phyloP scores from a whole-genome alignment of 2,797 vertebrate species.

The Siniperca obscura region DNA sequence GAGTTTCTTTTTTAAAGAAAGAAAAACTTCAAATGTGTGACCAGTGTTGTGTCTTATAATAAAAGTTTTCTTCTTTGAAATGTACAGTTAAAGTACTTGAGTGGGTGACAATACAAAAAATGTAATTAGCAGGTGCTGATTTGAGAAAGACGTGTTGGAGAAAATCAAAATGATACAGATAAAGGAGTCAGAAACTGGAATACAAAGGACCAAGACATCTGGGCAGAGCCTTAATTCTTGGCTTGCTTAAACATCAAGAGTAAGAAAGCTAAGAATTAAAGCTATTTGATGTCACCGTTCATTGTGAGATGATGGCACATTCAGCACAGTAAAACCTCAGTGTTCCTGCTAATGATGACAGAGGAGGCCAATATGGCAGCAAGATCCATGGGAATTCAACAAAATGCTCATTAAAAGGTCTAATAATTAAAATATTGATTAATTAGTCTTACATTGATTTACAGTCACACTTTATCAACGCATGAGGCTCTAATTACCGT shows the following conservation, averaged over 20 bases:
- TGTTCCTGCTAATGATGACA: conserved; percentile 89
- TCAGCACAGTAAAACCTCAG: conserved; percentile 71
- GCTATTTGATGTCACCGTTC: conserved; percentile 62
- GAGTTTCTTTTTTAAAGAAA: conserved; percentile 8
- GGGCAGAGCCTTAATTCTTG: conserved; percentile 54
- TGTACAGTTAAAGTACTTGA: conserved; percentile 16
- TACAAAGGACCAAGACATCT: conserved; percentile 35
- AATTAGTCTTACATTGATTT: conserved; percentile 99
- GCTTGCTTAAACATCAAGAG: conserved; percentile 41
- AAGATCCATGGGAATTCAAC: conserved; percentile 92
- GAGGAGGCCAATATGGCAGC: conserved; percentile 84
- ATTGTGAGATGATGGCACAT: conserved; percentile 65
- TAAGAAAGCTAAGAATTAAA: conserved; percentile 50
- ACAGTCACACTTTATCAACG: conserved; percentile 98
- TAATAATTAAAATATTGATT: conserved; percentile 99
- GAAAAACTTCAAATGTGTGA: conserved; percentile 17
- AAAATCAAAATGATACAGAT: conserved; percentile 36
- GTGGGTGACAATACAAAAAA: conserved; percentile 34
- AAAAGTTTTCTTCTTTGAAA: conserved; percentile 16
- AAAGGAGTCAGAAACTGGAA: conserved; percentile 43
- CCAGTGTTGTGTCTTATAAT: conserved; percentile 8
- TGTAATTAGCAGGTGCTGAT: conserved; percentile 45
- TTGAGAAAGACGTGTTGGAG: conserved; percentile 29
- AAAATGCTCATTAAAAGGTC: conserved; percentile 98
- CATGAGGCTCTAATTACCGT: conserved; percentile 94